These are phyloP conservation scores for Acrocyrtus sp. DNA, from an alignment of 2,888 invertebrate species.

Conservation along the genomic window DNA sequence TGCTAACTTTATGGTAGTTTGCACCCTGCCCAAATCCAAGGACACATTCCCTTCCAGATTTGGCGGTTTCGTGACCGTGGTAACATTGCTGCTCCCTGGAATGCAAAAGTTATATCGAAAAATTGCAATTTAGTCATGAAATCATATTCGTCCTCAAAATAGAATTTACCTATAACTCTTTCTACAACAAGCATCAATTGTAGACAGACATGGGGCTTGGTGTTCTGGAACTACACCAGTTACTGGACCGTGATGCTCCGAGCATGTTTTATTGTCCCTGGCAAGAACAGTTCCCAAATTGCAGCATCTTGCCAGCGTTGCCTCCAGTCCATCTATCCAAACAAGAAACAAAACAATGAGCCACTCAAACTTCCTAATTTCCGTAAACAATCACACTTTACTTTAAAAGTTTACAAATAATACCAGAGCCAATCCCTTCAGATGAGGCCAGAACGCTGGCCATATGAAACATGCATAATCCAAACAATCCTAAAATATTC, in stretches of 20 bases:
- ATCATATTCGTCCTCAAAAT: slow-evolving; percentile 17
- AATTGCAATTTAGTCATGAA: not conserved
- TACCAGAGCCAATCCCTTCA: not conserved
- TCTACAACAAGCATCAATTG: slow-evolving; percentile 75
- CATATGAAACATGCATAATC: not conserved
- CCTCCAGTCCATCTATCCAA: slow-evolving; percentile 54
- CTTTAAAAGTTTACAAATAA: not conserved
- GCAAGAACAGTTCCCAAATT: slow-evolving; percentile 70
- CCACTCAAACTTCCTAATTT: not conserved
- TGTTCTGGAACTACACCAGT: slow-evolving; percentile 71
- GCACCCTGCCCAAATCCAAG: slow-evolving; percentile 59
- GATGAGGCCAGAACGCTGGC: not conserved
- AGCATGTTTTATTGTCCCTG: slow-evolving; percentile 68
- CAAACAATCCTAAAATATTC: not conserved
- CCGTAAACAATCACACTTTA: not conserved
- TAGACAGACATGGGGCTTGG: slow-evolving; percentile 73
- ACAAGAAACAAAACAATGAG: not conserved
- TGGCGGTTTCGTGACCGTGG: slow-evolving; percentile 70
- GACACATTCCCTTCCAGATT: slow-evolving; percentile 67
- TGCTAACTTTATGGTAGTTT: slow-evolving; percentile 63
- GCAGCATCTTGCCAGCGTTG: slow-evolving; percentile 68
- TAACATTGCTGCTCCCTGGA: slow-evolving; percentile 69
- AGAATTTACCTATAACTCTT: slow-evolving; percentile 68
- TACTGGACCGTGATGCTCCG: slow-evolving; percentile 69
- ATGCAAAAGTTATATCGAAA: not conserved